Base-by-base conservation (phyloP, 2,113 vertebrate genomes). In the Oryzias javanicus region DNA sequence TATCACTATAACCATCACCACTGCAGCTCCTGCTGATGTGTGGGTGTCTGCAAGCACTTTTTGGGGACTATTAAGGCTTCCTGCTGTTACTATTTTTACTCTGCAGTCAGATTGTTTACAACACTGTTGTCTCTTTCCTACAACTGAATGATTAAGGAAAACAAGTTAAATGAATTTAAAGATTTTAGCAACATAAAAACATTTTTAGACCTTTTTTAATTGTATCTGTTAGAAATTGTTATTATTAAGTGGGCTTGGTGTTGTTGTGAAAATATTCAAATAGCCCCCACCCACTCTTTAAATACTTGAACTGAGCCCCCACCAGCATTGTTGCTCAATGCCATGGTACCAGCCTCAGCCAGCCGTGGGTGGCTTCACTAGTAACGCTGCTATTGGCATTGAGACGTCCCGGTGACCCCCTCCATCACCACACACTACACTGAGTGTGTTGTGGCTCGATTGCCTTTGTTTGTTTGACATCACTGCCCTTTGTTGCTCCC, bases 401-500 rank as follows among this genome's bases (percentile, higher is more conserved):
- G 75, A 80, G 59, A 55, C 1, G 7, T 82, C 68, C 64, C 53
- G 67, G 71, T 80, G 67, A 80, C 65, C 59, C 68, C 68, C 45
- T 25, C 49, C 13, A 41, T 42, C 55, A 50, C 49, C 65, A 57
- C 74, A 65, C 79, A 74, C 75, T 55, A 60, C 65, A 48, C 53
- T 61, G 40, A 60, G 71, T 68, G 54, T 62, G 48, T 74, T 42
- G 70, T 72, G 58, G 67, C 65, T 81, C 67, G 40, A 49, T 76
- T 65, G 72, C 65, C 88, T 87, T 88, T 90, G 86, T 89, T 87
- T 79, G 72, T 78, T 81, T 87, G 69, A 88, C 84, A 89, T 91
- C 81, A 74, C 67, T 75, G 67, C 70, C 76, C 87, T 86, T 91
- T 91, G 89, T 91, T 82, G 75, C 41, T 45, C 71, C 52, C 46